Evolutionary conservation across 2,888 invertebrate species (phyloP).

Genomic region (Leptarthrus brevirostris): DNA sequence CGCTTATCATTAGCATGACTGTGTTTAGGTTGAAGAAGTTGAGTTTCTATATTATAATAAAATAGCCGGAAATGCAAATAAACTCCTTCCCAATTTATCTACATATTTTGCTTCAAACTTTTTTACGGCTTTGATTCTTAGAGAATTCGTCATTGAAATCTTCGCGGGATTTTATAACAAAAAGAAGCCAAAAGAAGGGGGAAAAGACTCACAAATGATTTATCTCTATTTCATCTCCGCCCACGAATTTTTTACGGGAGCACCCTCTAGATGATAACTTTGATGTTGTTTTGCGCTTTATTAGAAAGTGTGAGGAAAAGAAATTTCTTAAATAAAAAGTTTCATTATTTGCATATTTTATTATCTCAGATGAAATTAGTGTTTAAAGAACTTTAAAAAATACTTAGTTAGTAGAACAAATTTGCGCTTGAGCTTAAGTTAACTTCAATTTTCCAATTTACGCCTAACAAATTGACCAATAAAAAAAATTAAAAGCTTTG

Average conservation of each 20-base stretch:
- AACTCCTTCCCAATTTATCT: neutral
- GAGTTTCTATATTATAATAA: neutral
- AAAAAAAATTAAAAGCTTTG: too few relatives aligned
- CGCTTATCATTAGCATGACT: slow-evolving; percentile 38
- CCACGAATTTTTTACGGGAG: neutral
- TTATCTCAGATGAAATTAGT: too few relatives aligned
- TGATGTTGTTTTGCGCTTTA: neutral
- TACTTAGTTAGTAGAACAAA: too few relatives aligned
- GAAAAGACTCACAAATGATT: slow-evolving; percentile 25
- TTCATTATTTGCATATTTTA: neutral
- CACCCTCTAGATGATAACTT: neutral
- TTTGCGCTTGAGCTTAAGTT: too few relatives aligned
- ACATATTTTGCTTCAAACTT: neutral
- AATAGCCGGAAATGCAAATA: slow-evolving; percentile 16
- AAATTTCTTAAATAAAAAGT: neutral
- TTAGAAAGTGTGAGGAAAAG: neutral
- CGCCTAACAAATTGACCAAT: too few relatives aligned
- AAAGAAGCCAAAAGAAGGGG: neutral
- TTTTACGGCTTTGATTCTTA: neutral
- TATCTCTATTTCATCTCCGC: neutral
- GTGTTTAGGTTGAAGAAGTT: slow-evolving; percentile 24
- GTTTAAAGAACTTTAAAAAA: too few relatives aligned
- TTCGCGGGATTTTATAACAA: slow-evolving; percentile 14
- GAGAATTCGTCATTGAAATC: neutral
- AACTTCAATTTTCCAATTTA: too few relatives aligned